Percentiles rank a stretch among this genome's conserved stretches.
Conservation (phyloP, 2,888 invertebrate species). For the Entomobrya proxima region DNA sequence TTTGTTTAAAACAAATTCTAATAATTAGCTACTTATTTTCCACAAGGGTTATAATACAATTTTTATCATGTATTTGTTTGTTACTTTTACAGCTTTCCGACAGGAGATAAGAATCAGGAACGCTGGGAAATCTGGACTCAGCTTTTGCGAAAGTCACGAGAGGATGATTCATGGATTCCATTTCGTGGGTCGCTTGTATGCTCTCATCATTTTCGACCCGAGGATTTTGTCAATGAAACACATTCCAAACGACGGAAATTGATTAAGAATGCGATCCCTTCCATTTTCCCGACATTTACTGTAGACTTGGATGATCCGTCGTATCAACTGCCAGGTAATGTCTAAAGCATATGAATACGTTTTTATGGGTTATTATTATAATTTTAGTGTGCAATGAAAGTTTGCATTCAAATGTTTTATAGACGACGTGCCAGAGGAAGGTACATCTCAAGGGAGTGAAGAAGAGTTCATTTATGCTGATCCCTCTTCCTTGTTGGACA, state of each 20-base stretch:
- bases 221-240: constrained; percentile 63
- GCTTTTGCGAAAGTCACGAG: constrained; percentile 51
- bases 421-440: background rate
- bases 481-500: background rate
- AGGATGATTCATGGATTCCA: constrained; percentile 59
- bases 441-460: background rate
- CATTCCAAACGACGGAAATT: constrained; percentile 54
- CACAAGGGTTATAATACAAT: background rate
- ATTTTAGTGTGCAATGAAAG: no score
- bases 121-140: constrained; percentile 68
- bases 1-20: no score
- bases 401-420: no score
- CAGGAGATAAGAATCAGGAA: constrained; percentile 64
- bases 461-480: constrained; percentile 6
- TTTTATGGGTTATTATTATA: no score
- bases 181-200: constrained; percentile 65
- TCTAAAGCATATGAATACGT: no score
- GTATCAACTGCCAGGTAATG: constrained; percentile 30
- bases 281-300: constrained; percentile 62
- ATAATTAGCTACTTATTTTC: background rate
- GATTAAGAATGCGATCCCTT: constrained; percentile 62
- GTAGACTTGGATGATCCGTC: constrained; percentile 52
- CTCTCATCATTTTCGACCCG: constrained; percentile 60
- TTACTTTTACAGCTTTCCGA: constrained; percentile 56
- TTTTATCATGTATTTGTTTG: no score